Evolutionary conservation across 2,888 invertebrate species (phyloP).

Genomic region (Xanthostigma xanthostigma): DNA sequence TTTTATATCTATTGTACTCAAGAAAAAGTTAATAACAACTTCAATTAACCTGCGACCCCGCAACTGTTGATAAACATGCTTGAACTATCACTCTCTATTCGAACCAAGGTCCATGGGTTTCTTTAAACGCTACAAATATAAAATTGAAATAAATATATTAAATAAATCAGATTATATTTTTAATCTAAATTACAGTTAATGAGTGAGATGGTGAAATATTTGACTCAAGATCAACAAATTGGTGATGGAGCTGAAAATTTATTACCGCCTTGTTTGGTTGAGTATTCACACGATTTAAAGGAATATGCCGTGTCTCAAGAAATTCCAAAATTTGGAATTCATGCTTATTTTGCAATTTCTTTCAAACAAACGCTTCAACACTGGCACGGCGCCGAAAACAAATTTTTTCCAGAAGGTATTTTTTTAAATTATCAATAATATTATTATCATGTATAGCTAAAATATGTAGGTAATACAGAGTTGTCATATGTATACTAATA

Average conservation of each 20-base stretch:
- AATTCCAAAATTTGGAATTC: slow-evolving; percentile 33
- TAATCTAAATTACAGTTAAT: neutral
- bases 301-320: slow-evolving; percentile 32
- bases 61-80: too few species aligned
- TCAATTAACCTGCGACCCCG: too few species aligned
- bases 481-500: too few species aligned
- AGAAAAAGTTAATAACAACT: too few species aligned
- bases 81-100: too few species aligned
- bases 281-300: slow-evolving; percentile 27
- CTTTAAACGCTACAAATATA: too few species aligned
- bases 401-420: slow-evolving; percentile 22
- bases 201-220: neutral
- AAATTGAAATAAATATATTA: neutral
- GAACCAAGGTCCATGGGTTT: too few species aligned
- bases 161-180: neutral
- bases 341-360: slow-evolving; percentile 34
- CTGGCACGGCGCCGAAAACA: slow-evolving; percentile 26
- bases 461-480: neutral
- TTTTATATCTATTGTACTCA: too few species aligned
- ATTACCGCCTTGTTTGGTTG: slow-evolving; percentile 22
- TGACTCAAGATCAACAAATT: too few species aligned
- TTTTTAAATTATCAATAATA: neutral
- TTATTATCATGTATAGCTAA: neutral
- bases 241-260: too few species aligned
- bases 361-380: slow-evolving; percentile 25